A percentile compares a stretch with the other conserved stretches of the same genome.
These are phyloP conservation scores for Acanthornis magna DNA, from an alignment of 2,797 vertebrate species.

Conservation along the genomic window DNA sequence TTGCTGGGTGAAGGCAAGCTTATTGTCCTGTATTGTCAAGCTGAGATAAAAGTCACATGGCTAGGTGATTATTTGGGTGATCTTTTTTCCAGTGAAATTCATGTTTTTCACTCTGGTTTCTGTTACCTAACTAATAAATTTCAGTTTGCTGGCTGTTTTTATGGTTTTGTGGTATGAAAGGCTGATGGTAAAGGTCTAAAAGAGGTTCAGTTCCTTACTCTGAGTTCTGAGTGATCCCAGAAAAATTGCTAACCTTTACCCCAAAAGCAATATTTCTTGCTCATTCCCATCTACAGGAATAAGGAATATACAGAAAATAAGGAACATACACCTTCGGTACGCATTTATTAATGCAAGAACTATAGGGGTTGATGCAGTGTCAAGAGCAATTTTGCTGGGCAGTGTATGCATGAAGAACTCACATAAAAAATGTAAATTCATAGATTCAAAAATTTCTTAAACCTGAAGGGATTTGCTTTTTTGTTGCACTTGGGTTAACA, in stretches of 20 bases:
- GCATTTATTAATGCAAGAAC: neutral
- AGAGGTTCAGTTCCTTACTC: neutral
- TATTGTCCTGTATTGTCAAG: neutral
- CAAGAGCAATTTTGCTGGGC: neutral
- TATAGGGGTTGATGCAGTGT: neutral
- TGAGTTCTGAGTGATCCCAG: neutral
- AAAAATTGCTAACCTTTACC: neutral
- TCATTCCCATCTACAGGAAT: neutral
- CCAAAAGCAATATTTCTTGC: neutral
- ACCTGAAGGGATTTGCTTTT: neutral
- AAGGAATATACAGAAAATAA: neutral
- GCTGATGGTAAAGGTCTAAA: neutral
- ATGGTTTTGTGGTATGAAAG: neutral
- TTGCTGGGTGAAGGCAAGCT: neutral
- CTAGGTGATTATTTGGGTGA: neutral
- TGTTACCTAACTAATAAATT: neutral
- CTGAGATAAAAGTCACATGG: neutral
- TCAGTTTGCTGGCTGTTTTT: neutral
- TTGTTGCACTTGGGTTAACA: neutral
- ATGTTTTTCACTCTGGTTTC: neutral
- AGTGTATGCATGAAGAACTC: neutral
- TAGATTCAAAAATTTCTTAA: neutral
- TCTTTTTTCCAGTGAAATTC: accelerated
- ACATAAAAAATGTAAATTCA: neutral
- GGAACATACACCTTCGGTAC: neutral